phyloP scores from a whole-genome alignment of 2,113 vertebrate genomes.

The Callipepla californica region DNA sequence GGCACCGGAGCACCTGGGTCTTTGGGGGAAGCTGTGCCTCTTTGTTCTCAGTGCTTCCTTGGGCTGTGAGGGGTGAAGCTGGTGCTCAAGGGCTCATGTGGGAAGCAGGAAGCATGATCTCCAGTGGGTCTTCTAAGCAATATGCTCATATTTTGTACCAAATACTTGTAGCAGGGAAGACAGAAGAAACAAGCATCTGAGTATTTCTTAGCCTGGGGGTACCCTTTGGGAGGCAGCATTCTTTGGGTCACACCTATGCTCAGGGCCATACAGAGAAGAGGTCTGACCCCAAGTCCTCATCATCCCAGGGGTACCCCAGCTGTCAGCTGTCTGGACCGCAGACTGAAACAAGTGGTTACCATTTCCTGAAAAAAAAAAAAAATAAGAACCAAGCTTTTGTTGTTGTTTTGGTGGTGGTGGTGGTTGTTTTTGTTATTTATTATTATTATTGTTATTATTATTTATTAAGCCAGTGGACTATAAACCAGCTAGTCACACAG shows the following conservation, averaged over 20 bases:
- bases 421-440: not conserved
- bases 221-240: not conserved
- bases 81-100: accelerated
- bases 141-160: not conserved
- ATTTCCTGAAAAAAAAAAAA: not conserved
- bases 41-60: accelerated
- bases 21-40: not conserved
- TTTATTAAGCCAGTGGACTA: constrained; percentile 35
- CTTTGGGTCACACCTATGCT: not conserved
- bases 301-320: not conserved
- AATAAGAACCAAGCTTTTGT: not conserved
- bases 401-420: not conserved
- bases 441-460: not conserved
- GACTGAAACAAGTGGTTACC: not conserved
- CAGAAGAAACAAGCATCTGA: not conserved
- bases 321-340: not conserved
- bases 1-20: accelerated
- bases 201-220: not conserved
- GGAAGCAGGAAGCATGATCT: not conserved
- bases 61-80: not conserved
- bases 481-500: not conserved
- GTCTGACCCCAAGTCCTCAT: not conserved
- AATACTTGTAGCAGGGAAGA: not conserved
- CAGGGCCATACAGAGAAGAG: not conserved
- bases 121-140: accelerated